phyloP scores from a whole-genome alignment of 2,888 invertebrate genomes.

The Fabriciana adippe region DNA sequence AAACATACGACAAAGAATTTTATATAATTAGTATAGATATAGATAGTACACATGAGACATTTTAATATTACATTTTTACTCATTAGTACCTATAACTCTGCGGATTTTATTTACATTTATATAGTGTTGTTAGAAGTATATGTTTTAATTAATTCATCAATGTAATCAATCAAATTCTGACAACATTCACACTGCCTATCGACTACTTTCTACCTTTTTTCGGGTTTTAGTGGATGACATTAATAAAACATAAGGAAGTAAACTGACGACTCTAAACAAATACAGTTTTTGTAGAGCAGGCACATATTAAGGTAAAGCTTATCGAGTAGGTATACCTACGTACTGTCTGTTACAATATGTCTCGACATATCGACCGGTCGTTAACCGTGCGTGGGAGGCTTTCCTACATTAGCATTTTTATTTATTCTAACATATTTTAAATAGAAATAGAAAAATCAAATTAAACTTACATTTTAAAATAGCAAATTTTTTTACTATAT shows the following conservation, averaged over 20 bases:
- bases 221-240: too few relatives aligned
- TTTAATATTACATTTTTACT: background rate
- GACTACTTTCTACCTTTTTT: too few relatives aligned
- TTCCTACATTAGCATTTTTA: slow-evolving; percentile 16
- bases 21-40: background rate
- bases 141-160: background rate
- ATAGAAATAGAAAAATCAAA: too few relatives aligned
- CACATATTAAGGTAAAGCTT: slow-evolving; percentile 18
- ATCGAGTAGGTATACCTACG: slow-evolving; percentile 19
- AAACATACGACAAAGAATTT: too few relatives aligned
- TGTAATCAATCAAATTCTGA: slow-evolving; percentile 4
- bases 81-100: too few relatives aligned
- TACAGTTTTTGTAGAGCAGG: slow-evolving; percentile 1
- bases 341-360: slow-evolving; percentile 24
- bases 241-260: background rate
- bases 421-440: too few relatives aligned
- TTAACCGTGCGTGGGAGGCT: slow-evolving; percentile 33
- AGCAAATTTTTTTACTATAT: too few relatives aligned
- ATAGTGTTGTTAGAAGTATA: too few relatives aligned
- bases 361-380: slow-evolving; percentile 41
- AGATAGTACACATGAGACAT: background rate
- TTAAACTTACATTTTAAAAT: too few relatives aligned
- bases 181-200: background rate
- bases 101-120: background rate
- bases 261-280: background rate